Base-by-base conservation (phyloP, 2,888 invertebrate genomes). In the Tenthredo notha region DNA sequence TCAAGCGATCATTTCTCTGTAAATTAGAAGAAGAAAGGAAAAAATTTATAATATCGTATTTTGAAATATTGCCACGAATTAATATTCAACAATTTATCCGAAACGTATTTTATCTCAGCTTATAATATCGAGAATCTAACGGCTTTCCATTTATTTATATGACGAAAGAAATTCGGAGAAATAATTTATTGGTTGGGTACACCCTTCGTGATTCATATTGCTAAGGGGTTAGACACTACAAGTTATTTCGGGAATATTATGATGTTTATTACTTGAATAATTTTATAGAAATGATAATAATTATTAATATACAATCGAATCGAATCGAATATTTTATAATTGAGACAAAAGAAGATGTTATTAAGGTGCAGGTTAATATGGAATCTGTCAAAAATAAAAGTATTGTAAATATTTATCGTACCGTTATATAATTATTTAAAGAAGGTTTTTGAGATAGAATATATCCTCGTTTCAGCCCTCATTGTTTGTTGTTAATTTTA, bases 361-460 rank as follows among this genome's bases (percentile, higher is more conserved):
- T 33, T 9, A 21, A 21, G 10, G n/a, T 72, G 3, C 18, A 37
- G 33, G 40, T 43, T 21, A 43, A 74, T 74, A 74, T 74, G 74
- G 43, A 74, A 40, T 12, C 74, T 74, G 74, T 74, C 74, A 74
- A 74, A 7, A 61, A 58, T 9, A 61, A 83, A 47, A 83, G 37
- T 67, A 58, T n/a, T 21, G 47, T 25, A 10, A 65, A 65, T n/a
- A 61, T 50, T 58, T n/a, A 29, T 67, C 58, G 29, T 67, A 67
- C 47, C 83, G 83, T 67, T 29, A 21, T 83, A 15, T 67, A 18
- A 83, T 80, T 61, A 80, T 25, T 15, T 58, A 12, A 5, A n/a
- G 25, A 40, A 21, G 40, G 37, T 80, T 37, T 12, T 25, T 33
- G 7, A 18, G 4, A 6, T 21, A 61, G 18, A 21, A 40, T 50